Conservation (phyloP, 2,888 invertebrate species). For the Miltochrista miniata region DNA sequence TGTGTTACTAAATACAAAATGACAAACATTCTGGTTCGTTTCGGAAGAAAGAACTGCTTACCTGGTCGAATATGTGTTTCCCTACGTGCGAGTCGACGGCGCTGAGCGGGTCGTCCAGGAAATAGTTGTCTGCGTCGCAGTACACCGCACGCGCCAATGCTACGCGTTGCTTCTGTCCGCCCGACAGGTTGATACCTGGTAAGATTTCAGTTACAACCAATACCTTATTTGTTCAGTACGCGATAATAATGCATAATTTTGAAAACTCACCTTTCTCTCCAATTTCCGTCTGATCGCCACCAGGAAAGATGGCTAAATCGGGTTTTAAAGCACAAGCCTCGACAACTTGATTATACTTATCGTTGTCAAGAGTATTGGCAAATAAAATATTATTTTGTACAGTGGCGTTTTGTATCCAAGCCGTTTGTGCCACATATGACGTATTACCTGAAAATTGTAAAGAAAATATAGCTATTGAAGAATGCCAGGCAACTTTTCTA, state of each 20-base stretch:
- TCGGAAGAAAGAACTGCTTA: conserved; percentile 60
- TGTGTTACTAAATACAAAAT: too few species aligned
- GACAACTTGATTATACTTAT: conserved; percentile 90
- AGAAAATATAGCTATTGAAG: too few species aligned
- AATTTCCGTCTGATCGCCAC: conserved; percentile 98
- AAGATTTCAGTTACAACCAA: too few species aligned
- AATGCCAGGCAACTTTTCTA: too few species aligned
- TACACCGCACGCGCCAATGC: too few species aligned
- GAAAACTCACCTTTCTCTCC: conserved; percentile 93
- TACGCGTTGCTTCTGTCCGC: too few species aligned
- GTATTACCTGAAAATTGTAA: conserved; percentile 58
- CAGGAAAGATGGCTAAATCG: conserved; percentile 96
- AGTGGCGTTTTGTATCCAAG: conserved; percentile 99
- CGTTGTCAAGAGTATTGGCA: conserved; percentile 88
- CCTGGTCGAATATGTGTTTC: too few species aligned
- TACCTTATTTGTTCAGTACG: neutral
- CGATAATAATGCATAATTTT: neutral
- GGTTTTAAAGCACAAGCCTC: conserved; percentile 95
- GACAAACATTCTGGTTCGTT: neutral
- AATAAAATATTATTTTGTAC: conserved; percentile 96
- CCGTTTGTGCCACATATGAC: conserved; percentile 97
- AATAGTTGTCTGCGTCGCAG: too few species aligned
- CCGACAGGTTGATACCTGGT: too few species aligned
- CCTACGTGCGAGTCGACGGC: too few species aligned
- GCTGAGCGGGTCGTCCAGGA: too few species aligned